phyloP scores from a whole-genome alignment of 2,113 vertebrate genomes.

The Petromus typicus region DNA sequence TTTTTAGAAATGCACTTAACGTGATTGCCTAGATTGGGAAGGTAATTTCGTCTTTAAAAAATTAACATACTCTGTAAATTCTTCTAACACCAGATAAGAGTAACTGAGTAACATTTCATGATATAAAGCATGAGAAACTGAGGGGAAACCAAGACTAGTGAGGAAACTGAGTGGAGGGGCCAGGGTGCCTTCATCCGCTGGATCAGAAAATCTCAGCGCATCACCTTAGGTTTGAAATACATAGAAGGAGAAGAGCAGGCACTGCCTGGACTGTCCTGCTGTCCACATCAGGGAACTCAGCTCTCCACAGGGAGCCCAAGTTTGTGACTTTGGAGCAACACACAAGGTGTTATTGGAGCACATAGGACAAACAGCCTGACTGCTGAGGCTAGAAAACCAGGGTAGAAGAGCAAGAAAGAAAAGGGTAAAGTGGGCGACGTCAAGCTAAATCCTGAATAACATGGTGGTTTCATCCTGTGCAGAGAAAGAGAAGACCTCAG shows the following conservation, averaged over 20 bases:
- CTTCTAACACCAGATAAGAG: slow-evolving; percentile 35
- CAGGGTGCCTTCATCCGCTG: not conserved
- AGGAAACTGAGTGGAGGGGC: not conserved
- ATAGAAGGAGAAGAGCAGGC: not conserved
- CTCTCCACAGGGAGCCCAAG: not conserved
- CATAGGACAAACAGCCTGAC: not conserved
- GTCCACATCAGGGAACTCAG: not conserved
- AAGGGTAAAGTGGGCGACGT: not conserved
- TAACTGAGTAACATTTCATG: not conserved
- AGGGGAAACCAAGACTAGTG: not conserved
- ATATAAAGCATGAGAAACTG: slow-evolving; percentile 2
- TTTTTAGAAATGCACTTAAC: slow-evolving; percentile 1
- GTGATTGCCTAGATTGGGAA: not conserved
- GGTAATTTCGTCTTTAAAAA: not conserved
- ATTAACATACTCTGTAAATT: slow-evolving; percentile 12
- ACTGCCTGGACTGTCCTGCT: not conserved
- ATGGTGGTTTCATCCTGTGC: not conserved
- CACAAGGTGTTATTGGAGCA: not conserved
- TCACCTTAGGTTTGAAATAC: not conserved
- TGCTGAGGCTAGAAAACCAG: not conserved
- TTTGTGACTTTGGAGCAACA: not conserved
- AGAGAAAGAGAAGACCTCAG: not conserved
- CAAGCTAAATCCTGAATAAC: not conserved
- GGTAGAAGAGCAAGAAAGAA: not conserved
- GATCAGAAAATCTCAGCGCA: not conserved